phyloP scores from a whole-genome alignment of 2,888 invertebrate species.

The Amphimallon solstitiale region DNA sequence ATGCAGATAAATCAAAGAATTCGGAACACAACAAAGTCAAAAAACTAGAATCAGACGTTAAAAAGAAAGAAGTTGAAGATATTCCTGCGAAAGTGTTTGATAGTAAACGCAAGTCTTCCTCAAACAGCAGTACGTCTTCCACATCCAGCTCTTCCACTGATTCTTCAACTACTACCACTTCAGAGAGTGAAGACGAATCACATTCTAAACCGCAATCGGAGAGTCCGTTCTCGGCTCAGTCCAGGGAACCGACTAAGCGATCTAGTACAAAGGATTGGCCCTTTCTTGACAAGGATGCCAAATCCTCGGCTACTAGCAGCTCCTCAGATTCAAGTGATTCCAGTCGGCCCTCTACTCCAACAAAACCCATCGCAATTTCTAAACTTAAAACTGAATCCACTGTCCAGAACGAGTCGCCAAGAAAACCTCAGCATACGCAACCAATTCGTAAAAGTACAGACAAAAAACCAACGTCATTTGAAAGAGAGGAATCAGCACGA shows the following conservation, averaged over 20 bases:
- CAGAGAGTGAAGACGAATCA: slow-evolving; percentile 69
- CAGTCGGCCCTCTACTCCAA: slow-evolving; percentile 54
- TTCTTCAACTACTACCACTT: slow-evolving; percentile 66
- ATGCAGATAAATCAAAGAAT: slow-evolving; percentile 15
- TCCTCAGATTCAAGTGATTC: slow-evolving; percentile 70
- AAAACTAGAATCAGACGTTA: slow-evolving; percentile 35
- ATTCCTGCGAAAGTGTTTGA: slow-evolving; percentile 57
- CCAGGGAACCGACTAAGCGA: slow-evolving; percentile 58
- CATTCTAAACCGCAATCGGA: slow-evolving; percentile 57
- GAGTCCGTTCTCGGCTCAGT: slow-evolving; percentile 54
- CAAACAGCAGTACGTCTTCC: slow-evolving; percentile 68
- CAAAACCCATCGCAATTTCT: slow-evolving; percentile 46
- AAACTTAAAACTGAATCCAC: slow-evolving; percentile 48
- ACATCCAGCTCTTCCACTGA: slow-evolving; percentile 63
- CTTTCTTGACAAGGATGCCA: slow-evolving; percentile 83
- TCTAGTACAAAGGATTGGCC: slow-evolving; percentile 73
- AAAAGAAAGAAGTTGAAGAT: slow-evolving; percentile 47
- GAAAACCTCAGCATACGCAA: slow-evolving; percentile 45
- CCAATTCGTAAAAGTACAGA: slow-evolving; percentile 45
- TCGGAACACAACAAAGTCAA: slow-evolving; percentile 37
- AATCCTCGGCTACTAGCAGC: slow-evolving; percentile 72
- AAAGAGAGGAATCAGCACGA: slow-evolving; percentile 78
- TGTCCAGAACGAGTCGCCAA: slow-evolving; percentile 42
- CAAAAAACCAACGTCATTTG: slow-evolving; percentile 64
- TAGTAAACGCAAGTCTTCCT: slow-evolving; percentile 66